Base-by-base conservation (phyloP, 1,140 invertebrate species). In the Drosophila tropicalis region DNA sequence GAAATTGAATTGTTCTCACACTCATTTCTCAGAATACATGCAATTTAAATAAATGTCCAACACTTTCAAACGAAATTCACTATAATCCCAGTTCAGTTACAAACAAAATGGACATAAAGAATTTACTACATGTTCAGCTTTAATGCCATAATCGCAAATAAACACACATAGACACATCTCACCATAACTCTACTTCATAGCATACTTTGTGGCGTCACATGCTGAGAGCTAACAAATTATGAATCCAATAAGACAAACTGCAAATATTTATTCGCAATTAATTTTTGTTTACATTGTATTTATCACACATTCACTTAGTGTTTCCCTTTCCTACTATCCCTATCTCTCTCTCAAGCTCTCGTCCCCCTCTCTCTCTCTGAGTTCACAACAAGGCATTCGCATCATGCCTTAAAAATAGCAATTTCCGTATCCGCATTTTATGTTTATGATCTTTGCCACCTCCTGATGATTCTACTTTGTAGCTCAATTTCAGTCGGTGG, bases 191-290 rank as follows among this genome's bases (percentile, higher is more conserved):
- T 36, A 36, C 34, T 10, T 36, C 34, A 36, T 63, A 39, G 32
- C 67, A 19, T 32, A 55, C 39, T 72, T 64, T 51, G 51, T 51
- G 55, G 55, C 19, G 39, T 39, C 29, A 62, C 60, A 56, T 72
- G 47, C 13, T 41, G 15, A 56, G 54, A 51, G 19, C 65, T 51
- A 72, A 70, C 69, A 73, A 72, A 72, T 66, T 64, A 73, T 65
- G 72, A 66, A 62, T 67, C 47, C 29, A 32, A 40, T 67, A 67
- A 66, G 70, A 66, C 56, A 34, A 73, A 73, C 39, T 12, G 6
- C 70, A 74, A 76, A 76, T 76, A 60, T 76, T 76, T 76, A 62
- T 64, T 60, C 60, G 65, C 71, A 74, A 76, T 76, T 76, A 76
- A 74, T 40, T 75, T 60, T 5, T 76, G 60, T 76, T 76, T 76